Conservation (phyloP, 2,888 invertebrate species). For the Synergus laeviventris region DNA sequence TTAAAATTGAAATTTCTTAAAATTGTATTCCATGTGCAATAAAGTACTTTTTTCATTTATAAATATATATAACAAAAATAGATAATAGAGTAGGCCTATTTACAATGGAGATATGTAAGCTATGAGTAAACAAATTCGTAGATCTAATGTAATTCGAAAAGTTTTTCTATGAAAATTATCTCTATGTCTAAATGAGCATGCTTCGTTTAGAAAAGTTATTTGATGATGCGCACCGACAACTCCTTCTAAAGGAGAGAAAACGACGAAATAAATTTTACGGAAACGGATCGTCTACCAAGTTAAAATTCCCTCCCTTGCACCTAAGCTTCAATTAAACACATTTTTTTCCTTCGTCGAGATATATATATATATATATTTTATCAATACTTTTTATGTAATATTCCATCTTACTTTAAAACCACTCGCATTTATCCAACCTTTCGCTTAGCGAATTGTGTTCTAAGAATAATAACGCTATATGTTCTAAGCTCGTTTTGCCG, state of each 20-base stretch:
- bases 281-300: neutral
- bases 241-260: conserved; percentile 9
- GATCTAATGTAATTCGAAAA: conserved; percentile 18
- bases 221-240: conserved; percentile 1
- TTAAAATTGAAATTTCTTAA: conserved; percentile 50
- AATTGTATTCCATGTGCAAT: conserved; percentile 58
- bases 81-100: conserved; percentile 68
- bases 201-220: conserved; percentile 26
- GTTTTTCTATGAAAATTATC: conserved; percentile 28
- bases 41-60: conserved; percentile 66
- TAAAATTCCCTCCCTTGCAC: conserved; percentile 3
- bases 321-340: neutral
- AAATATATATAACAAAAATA: conserved; percentile 73
- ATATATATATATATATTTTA: neutral
- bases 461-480: conserved; percentile 39
- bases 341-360: conserved; percentile 14
- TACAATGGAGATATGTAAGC: conserved; percentile 70
- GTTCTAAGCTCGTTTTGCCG: conserved; percentile 37
- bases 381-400: conserved; percentile 37
- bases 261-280: conserved; percentile 3
- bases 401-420: conserved; percentile 42
- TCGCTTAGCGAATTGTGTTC: conserved; percentile 10
- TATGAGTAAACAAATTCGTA: conserved; percentile 56
- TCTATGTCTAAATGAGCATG: conserved; percentile 36
- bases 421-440: neutral